Evolutionary conservation across 2,797 vertebrate species (phyloP).

Genomic region (Pseudopleuronectes americanus): DNA sequence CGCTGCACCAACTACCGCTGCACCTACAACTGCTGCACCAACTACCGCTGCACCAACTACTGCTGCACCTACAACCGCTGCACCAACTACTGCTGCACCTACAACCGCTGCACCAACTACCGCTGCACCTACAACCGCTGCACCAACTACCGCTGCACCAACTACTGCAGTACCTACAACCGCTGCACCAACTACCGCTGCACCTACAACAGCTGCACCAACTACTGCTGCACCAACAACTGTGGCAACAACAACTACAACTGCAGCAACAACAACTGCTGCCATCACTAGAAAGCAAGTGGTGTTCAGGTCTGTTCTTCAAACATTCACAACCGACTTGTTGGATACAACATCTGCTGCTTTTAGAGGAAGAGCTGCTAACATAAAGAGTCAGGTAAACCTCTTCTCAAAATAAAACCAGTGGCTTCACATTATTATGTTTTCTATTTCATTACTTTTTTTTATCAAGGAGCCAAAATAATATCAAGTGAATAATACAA

Average conservation of each 20-base stretch:
- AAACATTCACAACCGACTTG: background rate
- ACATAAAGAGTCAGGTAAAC: background rate
- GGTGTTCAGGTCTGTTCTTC: background rate
- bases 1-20: too few species aligned
- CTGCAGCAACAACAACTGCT: background rate
- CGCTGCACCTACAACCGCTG: too few species aligned
- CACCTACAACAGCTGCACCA: background rate
- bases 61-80: too few species aligned
- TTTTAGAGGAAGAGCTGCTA: background rate
- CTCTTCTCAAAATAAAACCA: background rate
- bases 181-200: background rate
- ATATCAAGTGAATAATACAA: too few species aligned
- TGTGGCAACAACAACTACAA: background rate
- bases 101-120: too few species aligned
- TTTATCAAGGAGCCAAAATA: too few species aligned
- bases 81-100: too few species aligned
- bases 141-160: too few species aligned
- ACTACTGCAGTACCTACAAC: too few species aligned
- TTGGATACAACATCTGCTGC: background rate
- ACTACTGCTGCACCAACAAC: background rate
- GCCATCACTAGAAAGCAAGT: background rate
- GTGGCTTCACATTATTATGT: background rate
- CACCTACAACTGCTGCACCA: too few species aligned
- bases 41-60: too few species aligned
- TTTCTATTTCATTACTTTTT: background rate